These are phyloP conservation scores for Spea hammondii DNA, from an alignment of 2,797 vertebrate genomes.

Conservation along the genomic window DNA sequence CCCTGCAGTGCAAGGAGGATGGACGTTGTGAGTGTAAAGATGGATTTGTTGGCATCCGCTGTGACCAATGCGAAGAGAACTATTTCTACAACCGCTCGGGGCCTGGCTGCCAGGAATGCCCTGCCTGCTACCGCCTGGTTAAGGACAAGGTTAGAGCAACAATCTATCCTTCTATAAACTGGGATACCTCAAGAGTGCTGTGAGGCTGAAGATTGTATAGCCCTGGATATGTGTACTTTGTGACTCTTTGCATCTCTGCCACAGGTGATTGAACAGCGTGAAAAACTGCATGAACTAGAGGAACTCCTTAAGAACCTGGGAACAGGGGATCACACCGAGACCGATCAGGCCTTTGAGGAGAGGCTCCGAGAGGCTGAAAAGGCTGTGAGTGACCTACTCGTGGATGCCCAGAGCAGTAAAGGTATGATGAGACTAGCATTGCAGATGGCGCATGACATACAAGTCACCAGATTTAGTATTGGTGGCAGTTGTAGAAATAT, in stretches of 20 bases:
- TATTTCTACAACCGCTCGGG: conserved; percentile 95
- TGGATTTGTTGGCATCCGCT: conserved; percentile 88
- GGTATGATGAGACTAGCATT: conserved; percentile 65
- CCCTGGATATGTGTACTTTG: not conserved
- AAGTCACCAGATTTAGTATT: too few relatives aligned
- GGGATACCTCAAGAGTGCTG: not conserved
- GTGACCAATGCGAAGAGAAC: conserved; percentile 96
- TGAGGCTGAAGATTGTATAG: not conserved
- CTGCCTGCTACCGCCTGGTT: conserved; percentile 90
- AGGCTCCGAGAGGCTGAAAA: conserved; percentile 86
- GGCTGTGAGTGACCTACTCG: conserved; percentile 82
- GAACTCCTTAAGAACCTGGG: conserved; percentile 85
- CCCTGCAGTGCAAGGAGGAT: conserved; percentile 82
- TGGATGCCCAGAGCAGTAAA: conserved; percentile 87
- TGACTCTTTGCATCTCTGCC: rapidly evolving
- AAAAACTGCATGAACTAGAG: conserved; percentile 87
- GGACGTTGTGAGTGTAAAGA: conserved; percentile 85
- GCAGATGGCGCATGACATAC: not conserved
- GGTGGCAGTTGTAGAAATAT: too few relatives aligned
- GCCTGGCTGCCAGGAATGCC: conserved; percentile 92
- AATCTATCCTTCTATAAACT: not conserved
- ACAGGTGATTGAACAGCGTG: conserved; percentile 89
- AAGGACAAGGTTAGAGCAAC: conserved; percentile 84
- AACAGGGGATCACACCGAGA: conserved; percentile 78
- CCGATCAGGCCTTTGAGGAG: conserved; percentile 89